A percentile compares a stretch with the other conserved stretches of the same genome.
These are phyloP conservation scores for Drosophila acutilabella DNA, from an alignment of 2,888 invertebrate genomes.

Conservation along the genomic window DNA sequence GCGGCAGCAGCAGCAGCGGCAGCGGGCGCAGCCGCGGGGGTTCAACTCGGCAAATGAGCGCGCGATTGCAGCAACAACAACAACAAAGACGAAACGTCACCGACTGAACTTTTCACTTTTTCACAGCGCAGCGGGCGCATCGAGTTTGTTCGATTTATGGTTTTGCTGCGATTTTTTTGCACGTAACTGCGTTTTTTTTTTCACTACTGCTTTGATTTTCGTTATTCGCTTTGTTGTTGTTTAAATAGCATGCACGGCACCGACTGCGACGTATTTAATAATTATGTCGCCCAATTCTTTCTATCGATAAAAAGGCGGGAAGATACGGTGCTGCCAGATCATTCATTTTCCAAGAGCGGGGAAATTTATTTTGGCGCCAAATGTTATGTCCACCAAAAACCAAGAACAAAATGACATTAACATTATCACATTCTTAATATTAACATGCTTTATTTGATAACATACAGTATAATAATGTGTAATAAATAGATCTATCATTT, in stretches of 20 bases:
- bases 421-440: not conserved
- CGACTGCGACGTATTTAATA: slow-evolving; percentile 43
- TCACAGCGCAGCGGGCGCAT: slow-evolving; percentile 43
- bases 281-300: slow-evolving; percentile 34
- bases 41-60: slow-evolving; percentile 29
- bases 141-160: slow-evolving; percentile 31
- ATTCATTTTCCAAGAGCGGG: not conserved
- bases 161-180: not conserved
- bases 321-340: slow-evolving; percentile 40
- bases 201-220: slow-evolving; percentile 5
- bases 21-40: slow-evolving; percentile 43
- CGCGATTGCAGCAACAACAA: slow-evolving; percentile 35
- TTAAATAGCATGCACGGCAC: slow-evolving; percentile 19
- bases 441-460: slow-evolving; percentile 8
- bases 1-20: slow-evolving; percentile 40
- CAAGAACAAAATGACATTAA: not conserved
- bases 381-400: slow-evolving; percentile 1
- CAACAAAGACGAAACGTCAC: slow-evolving; percentile 41
- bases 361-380: slow-evolving; percentile 55
- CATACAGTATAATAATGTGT: not conserved
- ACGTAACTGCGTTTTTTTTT: slow-evolving; percentile 15
- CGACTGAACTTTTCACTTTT: slow-evolving; percentile 41
- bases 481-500: not conserved
- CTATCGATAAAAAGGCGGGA: slow-evolving; percentile 57
- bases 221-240: slow-evolving; percentile 16